Base-by-base conservation (phyloP, 2,113 vertebrate genomes). In the Pagrus major region DNA sequence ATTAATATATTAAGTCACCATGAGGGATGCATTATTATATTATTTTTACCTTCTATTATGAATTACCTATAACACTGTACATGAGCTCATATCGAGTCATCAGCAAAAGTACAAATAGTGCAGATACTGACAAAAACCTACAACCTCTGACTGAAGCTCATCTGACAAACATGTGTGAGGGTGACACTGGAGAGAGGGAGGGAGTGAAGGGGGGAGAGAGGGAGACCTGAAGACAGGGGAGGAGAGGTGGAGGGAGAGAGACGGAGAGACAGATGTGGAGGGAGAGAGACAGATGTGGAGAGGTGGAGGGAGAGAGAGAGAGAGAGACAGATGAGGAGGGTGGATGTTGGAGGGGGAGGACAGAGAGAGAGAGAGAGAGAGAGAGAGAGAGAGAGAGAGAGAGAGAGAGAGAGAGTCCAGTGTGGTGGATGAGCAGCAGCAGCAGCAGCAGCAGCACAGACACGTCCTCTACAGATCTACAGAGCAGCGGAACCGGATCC, bases 381-480 rank as follows among this genome's bases (percentile, higher is more conserved):
- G 69, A 31, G 69, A 31, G 54, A 37, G 65, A 37, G 46, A 54
- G 69, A 58, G 37, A 58, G 69, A 18, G 55, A 58, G 46, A 27
- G 41, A 14, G 29, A n/a, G 68, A 25, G 63, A 11, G 63, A 27
- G 80, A 11, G 78, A 37, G 49, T 54, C 31, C 18, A 15, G 29
- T 23, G 46, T n/a, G 2, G 69, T 5, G 78, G 16, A 6, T 23
- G 68, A 55, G 67, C 33, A 56, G 46, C 70, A 52, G 65, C 37
- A n/a, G n/a, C 58, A 51, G 41, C 63, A n/a, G n/a, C n/a, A n/a
- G n/a, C n/a, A n/a, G 3, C 55, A 47, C 75, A 71, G 12, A 64
- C 41, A 23, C 83, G 75, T 84, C 86, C 81, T 52, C 42, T 49
- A 15, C 21, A 55, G 42, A 82, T 21, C 55, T 41, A 4, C 72